Conservation (phyloP, 37 sponge, comb jelly and placozoan genomes). For the Haliclona indistincta region DNA sequence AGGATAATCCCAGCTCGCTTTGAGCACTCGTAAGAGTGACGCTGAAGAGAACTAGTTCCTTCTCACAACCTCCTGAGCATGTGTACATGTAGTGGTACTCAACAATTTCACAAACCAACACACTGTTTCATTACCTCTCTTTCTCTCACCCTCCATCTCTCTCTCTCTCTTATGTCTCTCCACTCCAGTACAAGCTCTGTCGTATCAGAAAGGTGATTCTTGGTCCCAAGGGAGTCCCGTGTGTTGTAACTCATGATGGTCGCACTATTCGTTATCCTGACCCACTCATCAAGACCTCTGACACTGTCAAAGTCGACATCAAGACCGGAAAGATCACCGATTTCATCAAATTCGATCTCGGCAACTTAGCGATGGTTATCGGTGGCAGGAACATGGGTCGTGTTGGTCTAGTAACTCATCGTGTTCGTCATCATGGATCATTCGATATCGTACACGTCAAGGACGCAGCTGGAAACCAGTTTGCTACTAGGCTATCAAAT, state of each 20-base stretch:
- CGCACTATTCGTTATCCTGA: constrained; percentile 98
- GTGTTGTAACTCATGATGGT: constrained; percentile 95
- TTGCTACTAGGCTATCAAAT: constrained; percentile 93
- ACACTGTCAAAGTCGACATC: constrained; percentile 92
- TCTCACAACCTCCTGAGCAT: too few species aligned
- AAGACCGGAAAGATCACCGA: constrained; percentile 88
- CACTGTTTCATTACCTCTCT: too few species aligned
- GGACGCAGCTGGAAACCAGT: constrained; percentile 87
- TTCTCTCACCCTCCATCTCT: too few species aligned
- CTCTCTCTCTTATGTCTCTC: too few species aligned
- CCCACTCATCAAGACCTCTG: constrained; percentile 86
- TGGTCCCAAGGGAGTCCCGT: constrained; percentile 89
- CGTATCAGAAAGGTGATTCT: constrained; percentile 69
- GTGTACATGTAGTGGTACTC: too few species aligned
- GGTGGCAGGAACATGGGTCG: constrained; percentile 99
- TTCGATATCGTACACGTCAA: constrained; percentile 98
- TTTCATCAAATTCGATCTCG: constrained; percentile 89
- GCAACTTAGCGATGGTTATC: constrained; percentile 90
- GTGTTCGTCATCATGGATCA: constrained; percentile 94
- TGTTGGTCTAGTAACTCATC: constrained; percentile 89
- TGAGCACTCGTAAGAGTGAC: constrained; percentile 12
- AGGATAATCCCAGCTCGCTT: constrained; percentile 81
- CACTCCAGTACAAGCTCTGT: constrained; percentile 87
- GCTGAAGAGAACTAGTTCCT: constrained; percentile 47
- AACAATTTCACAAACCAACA: too few species aligned